Evolutionary conservation across 2,888 invertebrate species (phyloP).

Genomic region (Molorchus minor): DNA sequence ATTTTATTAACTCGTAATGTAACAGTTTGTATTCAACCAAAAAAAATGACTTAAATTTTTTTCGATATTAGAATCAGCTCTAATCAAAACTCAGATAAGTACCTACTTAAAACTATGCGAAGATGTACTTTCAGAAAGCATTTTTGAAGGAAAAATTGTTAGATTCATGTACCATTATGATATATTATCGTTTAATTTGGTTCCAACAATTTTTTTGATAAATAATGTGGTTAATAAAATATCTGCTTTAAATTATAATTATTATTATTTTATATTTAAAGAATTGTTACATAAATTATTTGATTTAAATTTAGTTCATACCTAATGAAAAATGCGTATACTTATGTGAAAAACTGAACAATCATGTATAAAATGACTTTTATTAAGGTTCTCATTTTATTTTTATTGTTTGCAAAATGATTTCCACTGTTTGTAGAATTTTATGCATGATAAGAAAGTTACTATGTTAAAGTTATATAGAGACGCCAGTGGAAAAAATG

Average conservation of each 20-base stretch:
- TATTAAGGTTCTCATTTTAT: conserved; percentile 1
- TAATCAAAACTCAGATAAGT: not conserved
- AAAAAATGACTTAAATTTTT: conserved; percentile 17
- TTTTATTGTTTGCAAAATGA: conserved; percentile 1
- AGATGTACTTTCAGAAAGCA: conserved; percentile 22
- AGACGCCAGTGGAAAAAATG: conserved; percentile 43
- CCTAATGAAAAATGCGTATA: conserved; percentile 42
- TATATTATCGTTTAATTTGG: conserved; percentile 19
- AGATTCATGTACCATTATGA: conserved; percentile 44
- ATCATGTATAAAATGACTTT: conserved; percentile 39
- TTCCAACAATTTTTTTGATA: too few species aligned
- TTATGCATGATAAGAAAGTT: conserved; percentile 31
- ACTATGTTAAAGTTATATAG: conserved; percentile 38
- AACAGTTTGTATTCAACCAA: conserved; percentile 20
- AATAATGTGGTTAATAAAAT: conserved; percentile 10
- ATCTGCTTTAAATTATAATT: conserved; percentile 38
- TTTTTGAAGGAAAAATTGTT: conserved; percentile 37
- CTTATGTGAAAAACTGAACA: conserved; percentile 38
- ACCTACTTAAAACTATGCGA: too few species aligned
- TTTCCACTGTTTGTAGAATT: conserved; percentile 20
- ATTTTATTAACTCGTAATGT: conserved; percentile 13
- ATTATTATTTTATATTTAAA: too few species aligned
- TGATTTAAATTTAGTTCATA: conserved; percentile 24
- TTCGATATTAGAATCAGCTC: not conserved
- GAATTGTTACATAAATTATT: conserved; percentile 28